A percentile compares a stretch with the other conserved stretches of the same genome.
phyloP scores from a whole-genome alignment of 2,888 invertebrate species.

The Rhingia campestris region DNA sequence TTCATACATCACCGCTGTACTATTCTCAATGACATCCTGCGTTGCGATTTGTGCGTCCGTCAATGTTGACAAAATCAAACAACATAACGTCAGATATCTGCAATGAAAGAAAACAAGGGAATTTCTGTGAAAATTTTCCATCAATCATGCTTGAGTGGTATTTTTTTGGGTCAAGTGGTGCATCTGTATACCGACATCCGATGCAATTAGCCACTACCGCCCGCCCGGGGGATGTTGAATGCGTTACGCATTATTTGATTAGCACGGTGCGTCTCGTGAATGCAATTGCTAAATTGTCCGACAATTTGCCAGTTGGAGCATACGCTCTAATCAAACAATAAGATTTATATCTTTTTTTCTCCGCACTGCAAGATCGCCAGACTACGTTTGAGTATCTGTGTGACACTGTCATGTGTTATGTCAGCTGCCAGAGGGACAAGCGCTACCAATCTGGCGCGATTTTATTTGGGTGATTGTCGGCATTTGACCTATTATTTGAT shows the following conservation, averaged over 20 bases:
- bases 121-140: conserved; percentile 6
- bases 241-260: conserved; percentile 73
- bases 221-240: conserved; percentile 12
- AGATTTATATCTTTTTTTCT: conserved; percentile 67
- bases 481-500: conserved; percentile 68
- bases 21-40: conserved; percentile 56
- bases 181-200: conserved; percentile 17
- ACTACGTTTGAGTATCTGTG: background rate
- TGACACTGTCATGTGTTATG: background rate
- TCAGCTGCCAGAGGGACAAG: background rate
- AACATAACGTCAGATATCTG: conserved; percentile 52
- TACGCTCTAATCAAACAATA: conserved; percentile 68
- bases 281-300: conserved; percentile 69
- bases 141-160: conserved; percentile 21
- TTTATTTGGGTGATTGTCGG: conserved; percentile 64
- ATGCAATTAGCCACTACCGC: conserved; percentile 24
- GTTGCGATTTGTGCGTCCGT: conserved; percentile 4
- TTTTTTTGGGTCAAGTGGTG: conserved; percentile 70
- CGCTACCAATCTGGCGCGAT: conserved; percentile 35
- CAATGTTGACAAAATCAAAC: conserved; percentile 35
- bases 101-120: conserved; percentile 34
- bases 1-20: conserved; percentile 6
- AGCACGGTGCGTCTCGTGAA: conserved; percentile 24
- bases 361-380: conserved; percentile 1
- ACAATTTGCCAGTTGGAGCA: conserved; percentile 71